phyloP scores from a whole-genome alignment of 2,113 vertebrate genomes.

The Neofelis nebulosa region DNA sequence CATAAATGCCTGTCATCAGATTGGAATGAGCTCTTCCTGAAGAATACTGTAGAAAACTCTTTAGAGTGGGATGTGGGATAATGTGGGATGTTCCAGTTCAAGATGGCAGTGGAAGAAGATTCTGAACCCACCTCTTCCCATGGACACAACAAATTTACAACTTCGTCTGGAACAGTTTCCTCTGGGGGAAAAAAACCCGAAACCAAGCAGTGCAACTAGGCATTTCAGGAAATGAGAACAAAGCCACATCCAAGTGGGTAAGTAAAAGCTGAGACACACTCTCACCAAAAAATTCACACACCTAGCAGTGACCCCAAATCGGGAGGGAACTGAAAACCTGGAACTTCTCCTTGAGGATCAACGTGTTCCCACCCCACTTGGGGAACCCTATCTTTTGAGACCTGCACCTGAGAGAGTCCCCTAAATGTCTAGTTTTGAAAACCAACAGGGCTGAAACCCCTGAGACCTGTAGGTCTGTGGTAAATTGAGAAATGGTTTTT shows the following conservation, averaged over 20 bases:
- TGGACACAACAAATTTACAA: background rate
- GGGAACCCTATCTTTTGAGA: background rate
- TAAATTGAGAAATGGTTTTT: background rate
- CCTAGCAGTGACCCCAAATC: background rate
- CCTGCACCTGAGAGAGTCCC: background rate
- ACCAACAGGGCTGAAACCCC: background rate
- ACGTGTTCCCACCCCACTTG: background rate
- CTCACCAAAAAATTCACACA: background rate
- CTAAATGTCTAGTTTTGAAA: background rate
- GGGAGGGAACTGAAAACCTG: background rate
- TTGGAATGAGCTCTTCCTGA: background rate
- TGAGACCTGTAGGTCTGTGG: background rate
- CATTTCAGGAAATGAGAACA: background rate
- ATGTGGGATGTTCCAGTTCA: background rate
- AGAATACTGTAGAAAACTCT: background rate
- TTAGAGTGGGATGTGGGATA: background rate
- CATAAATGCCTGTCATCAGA: background rate
- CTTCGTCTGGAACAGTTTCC: background rate
- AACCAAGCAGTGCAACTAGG: background rate
- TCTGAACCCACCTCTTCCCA: background rate
- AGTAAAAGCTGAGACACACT: background rate
- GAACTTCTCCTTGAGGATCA: background rate
- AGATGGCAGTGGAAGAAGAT: background rate
- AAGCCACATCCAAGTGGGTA: background rate
- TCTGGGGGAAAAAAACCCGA: background rate